These are phyloP conservation scores for Prolemur simus DNA, from an alignment of 2,113 vertebrate species.

Conservation along the genomic window DNA sequence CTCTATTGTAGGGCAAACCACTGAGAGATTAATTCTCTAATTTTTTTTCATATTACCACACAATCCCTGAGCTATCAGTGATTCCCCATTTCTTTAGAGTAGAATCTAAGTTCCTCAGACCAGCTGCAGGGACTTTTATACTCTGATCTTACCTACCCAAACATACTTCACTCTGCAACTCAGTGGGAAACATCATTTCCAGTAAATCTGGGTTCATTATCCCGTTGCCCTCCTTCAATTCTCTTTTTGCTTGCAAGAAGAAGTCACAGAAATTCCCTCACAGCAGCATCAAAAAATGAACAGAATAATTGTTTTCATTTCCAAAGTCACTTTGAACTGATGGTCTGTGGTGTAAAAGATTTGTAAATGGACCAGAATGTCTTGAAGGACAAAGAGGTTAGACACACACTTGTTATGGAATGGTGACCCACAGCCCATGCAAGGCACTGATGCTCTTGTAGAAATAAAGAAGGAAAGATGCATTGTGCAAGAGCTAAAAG, in stretches of 20 bases:
- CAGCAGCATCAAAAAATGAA: not conserved
- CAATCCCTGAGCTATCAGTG: not conserved
- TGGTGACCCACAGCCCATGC: accelerated
- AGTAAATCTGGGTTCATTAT: not conserved
- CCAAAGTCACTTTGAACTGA: not conserved
- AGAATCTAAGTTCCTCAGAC: not conserved
- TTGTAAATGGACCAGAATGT: not conserved
- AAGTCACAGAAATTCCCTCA: not conserved
- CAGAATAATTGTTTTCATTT: not conserved
- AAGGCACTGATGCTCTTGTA: not conserved
- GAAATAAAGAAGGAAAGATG: not conserved
- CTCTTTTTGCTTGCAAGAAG: not conserved
- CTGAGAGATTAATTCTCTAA: not conserved
- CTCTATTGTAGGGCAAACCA: not conserved
- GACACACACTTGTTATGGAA: not conserved
- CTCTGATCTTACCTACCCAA: not conserved
- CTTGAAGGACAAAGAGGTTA: not conserved
- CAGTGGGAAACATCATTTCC: not conserved
- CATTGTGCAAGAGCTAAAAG: not conserved
- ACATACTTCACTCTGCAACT: not conserved
- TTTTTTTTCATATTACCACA: not conserved
- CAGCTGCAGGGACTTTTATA: not conserved
- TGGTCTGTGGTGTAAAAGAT: not conserved
- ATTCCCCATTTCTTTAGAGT: not conserved
- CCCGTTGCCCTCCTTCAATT: not conserved